Evolutionary conservation across 2,113 vertebrate species (phyloP).

Genomic region (Sinocyclocheilus anshuiensis): DNA sequence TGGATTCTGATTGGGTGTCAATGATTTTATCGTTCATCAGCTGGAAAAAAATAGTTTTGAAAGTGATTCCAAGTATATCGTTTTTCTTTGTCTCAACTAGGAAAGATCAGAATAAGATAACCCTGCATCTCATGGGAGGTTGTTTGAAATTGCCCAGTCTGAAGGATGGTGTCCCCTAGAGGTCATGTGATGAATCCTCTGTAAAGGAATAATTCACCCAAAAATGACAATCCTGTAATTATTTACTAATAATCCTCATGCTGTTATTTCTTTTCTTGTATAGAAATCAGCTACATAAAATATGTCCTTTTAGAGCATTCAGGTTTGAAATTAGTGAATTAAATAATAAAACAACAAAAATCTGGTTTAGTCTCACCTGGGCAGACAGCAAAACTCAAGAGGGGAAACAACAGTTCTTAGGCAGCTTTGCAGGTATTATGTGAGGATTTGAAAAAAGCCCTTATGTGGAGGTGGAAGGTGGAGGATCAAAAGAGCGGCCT

Average conservation of each 20-base stretch:
- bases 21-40: too few relatives aligned
- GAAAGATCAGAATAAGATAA: background rate
- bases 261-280: background rate
- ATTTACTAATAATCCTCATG: background rate
- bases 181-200: background rate
- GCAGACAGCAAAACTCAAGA: background rate
- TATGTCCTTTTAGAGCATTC: too few relatives aligned
- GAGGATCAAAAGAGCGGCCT: background rate
- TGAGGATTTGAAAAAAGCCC: constrained; percentile 28
- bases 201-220: background rate
- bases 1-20: too few relatives aligned
- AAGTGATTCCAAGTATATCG: too few relatives aligned
- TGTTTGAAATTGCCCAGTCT: background rate
- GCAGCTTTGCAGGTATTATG: constrained; percentile 50
- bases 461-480: background rate
- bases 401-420: constrained; percentile 14
- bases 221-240: background rate
- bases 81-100: background rate
- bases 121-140: too few relatives aligned
- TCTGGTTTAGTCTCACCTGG: background rate
- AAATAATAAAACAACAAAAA: background rate
- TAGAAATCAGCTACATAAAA: background rate
- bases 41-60: too few relatives aligned
- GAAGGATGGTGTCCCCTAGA: constrained; percentile 9
- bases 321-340: too few relatives aligned